A percentile compares a stretch with the other conserved stretches of the same genome.
These are phyloP conservation scores for Lepeophtheirus nordmannii DNA, from an alignment of 2,888 invertebrate species.

Conservation along the genomic window DNA sequence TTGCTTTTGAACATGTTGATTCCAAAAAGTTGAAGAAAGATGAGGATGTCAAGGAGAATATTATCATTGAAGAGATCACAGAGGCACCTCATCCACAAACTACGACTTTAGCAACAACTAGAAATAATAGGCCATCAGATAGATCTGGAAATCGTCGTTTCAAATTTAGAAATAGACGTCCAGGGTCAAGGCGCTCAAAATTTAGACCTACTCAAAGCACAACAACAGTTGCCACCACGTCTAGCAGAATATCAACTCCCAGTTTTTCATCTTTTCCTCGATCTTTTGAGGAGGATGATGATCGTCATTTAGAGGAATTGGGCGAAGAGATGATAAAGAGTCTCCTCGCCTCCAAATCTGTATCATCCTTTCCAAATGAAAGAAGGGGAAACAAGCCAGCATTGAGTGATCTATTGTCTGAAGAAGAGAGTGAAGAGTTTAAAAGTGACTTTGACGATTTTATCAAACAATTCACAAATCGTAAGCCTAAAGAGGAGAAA, in stretches of 20 bases:
- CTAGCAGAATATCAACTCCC: background rate
- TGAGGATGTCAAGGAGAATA: background rate
- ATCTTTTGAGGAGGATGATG: background rate
- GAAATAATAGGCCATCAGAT: background rate
- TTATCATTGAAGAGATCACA: background rate
- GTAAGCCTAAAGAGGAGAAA: background rate
- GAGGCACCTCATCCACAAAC: background rate
- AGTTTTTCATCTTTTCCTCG: no score
- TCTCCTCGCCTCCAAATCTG: background rate
- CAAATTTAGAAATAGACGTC: background rate
- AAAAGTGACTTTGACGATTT: constrained; percentile 22
- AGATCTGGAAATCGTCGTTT: background rate
- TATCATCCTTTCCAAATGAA: background rate
- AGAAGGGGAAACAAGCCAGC: background rate
- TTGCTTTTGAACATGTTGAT: background rate
- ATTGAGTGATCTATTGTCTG: constrained; percentile 5
- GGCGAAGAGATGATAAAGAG: constrained; percentile 15
- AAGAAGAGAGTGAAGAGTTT: constrained; percentile 21
- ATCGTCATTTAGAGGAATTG: background rate
- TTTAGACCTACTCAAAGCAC: background rate
- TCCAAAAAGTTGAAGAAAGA: background rate
- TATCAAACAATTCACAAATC: constrained; percentile 7
- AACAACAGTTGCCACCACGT: background rate
- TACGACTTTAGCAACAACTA: background rate
- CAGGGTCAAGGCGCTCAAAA: background rate